These are phyloP conservation scores for Perca fluviatilis DNA, from an alignment of 2,113 vertebrate genomes.

Conservation along the genomic window DNA sequence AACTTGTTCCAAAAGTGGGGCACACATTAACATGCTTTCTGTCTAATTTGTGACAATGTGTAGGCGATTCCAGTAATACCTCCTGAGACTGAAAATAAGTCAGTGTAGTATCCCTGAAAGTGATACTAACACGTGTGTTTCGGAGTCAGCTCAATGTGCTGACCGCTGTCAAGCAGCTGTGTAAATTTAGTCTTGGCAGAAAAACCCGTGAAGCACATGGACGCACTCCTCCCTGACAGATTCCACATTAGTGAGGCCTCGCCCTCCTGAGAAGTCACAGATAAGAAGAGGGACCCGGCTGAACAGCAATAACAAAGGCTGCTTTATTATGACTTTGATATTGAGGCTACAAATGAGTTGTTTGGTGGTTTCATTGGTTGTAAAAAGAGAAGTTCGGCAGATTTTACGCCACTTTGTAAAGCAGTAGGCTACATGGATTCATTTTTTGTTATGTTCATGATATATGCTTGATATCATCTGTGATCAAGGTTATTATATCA, in stretches of 20 bases:
- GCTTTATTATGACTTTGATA: conserved; percentile 1
- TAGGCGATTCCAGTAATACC: not conserved
- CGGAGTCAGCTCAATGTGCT: conserved; percentile 11
- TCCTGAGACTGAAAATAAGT: not conserved
- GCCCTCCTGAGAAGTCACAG: not conserved
- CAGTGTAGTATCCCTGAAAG: not conserved
- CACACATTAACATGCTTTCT: not conserved
- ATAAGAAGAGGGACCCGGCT: conserved; percentile 28
- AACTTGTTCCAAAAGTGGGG: not conserved
- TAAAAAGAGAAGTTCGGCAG: too few species aligned
- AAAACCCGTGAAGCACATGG: conserved; percentile 1
- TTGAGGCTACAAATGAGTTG: too few species aligned
- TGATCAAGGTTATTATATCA: too few species aligned
- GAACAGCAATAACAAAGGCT: not conserved
- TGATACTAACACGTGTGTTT: not conserved
- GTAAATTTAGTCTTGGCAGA: conserved; percentile 49
- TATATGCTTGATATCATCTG: too few species aligned
- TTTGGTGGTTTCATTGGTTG: too few species aligned
- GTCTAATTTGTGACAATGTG: not conserved
- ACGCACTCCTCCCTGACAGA: conserved; percentile 7
- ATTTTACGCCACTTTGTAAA: too few species aligned
- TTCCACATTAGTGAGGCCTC: conserved; percentile 39
- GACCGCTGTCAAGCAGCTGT: conserved; percentile 50
- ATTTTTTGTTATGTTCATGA: too few species aligned
- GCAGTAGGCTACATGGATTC: too few species aligned